Conservation (phyloP, 2,888 invertebrate species). For the Amphipyra berbera region DNA sequence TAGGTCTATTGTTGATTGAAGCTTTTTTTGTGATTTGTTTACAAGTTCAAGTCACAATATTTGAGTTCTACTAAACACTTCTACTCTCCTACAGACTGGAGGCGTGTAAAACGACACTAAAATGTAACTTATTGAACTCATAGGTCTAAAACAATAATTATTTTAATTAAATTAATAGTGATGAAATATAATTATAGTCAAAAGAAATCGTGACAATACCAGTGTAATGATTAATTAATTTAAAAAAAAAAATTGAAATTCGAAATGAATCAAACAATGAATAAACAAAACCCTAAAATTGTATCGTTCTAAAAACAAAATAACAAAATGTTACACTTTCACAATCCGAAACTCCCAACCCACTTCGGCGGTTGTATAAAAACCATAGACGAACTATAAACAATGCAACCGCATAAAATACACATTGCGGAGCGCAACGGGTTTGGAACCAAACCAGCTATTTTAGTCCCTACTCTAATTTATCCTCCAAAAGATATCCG, state of each 20-base stretch:
- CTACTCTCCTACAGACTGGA: too few species aligned
- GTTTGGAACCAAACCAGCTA: conserved; percentile 33
- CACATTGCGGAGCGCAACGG: conserved; percentile 35
- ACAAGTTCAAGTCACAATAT: too few species aligned
- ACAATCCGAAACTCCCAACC: conserved; percentile 5
- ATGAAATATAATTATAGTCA: neutral
- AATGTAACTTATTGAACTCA: too few species aligned
- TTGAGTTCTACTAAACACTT: too few species aligned
- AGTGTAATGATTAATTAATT: neutral
- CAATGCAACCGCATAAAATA: conserved; percentile 28
- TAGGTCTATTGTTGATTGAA: too few species aligned
- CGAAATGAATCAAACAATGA: neutral
- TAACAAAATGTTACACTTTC: conserved; percentile 16
- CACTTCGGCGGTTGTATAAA: conserved; percentile 18
- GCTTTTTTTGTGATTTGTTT: too few species aligned
- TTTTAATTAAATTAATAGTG: neutral
- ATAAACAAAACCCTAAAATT: neutral
- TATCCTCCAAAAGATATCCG: conserved; percentile 20
- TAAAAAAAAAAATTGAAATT: neutral
- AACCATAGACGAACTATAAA: conserved; percentile 37
- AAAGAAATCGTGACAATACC: neutral
- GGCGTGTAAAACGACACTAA: too few species aligned
- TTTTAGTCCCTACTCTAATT: conserved; percentile 28
- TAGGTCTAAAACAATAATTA: too few species aligned
- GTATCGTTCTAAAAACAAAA: neutral